phyloP scores from a whole-genome alignment of 1,140 invertebrate species.

The Drosophila lacteicornis region DNA sequence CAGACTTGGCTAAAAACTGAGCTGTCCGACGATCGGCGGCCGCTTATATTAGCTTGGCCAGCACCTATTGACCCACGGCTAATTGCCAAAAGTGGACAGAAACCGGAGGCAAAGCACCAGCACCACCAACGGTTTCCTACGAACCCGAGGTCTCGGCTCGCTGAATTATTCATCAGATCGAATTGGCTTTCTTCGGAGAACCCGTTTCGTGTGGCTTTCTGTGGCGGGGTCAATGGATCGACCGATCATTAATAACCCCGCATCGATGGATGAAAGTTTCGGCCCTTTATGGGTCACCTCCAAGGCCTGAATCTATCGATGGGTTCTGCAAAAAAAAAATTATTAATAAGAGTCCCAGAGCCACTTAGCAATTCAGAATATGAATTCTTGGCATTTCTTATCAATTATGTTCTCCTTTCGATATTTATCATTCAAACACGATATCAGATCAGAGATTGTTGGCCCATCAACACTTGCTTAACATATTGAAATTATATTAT shows the following conservation, averaged over 20 bases:
- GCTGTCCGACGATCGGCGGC: conserved; percentile 28
- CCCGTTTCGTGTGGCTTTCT: conserved; percentile 39
- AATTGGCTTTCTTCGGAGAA: conserved; percentile 32
- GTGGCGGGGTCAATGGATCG: conserved; percentile 50
- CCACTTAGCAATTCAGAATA: not conserved
- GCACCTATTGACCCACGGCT: conserved; percentile 72
- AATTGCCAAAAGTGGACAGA: conserved; percentile 62
- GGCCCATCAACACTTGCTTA: not conserved
- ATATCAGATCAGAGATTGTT: not conserved
- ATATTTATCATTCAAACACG: not conserved
- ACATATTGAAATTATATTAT: not conserved
- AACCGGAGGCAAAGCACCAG: not conserved
- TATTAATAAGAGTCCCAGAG: not conserved
- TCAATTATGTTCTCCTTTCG: not conserved
- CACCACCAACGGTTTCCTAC: conserved; percentile 46
- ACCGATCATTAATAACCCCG: conserved; percentile 47
- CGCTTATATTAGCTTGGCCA: conserved; percentile 65
- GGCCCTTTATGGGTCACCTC: conserved; percentile 31
- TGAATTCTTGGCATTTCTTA: not conserved
- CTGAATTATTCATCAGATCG: conserved; percentile 74
- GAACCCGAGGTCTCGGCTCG: conserved; percentile 10
- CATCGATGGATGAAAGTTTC: conserved; percentile 37
- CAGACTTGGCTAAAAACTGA: conserved; percentile 47
- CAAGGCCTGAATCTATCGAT: conserved; percentile 1
- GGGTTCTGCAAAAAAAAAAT: not conserved